These are phyloP conservation scores for Ctenochaetus hawaiiensis DNA, from an alignment of 2,797 vertebrate genomes.

Conservation along the genomic window DNA sequence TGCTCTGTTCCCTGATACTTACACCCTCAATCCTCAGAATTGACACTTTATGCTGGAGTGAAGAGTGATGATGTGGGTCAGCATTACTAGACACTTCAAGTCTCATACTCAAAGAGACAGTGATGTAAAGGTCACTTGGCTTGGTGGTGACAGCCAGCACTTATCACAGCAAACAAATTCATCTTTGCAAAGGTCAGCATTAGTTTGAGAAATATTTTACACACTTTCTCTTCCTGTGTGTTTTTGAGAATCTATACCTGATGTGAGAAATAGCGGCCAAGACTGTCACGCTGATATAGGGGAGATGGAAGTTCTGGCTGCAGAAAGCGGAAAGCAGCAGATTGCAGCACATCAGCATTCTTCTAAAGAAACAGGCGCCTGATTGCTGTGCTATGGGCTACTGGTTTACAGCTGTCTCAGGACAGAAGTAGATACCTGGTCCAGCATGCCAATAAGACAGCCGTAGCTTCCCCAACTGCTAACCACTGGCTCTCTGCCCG, in stretches of 20 bases:
- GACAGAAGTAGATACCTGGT: constrained; percentile 91
- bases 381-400: constrained; percentile 97
- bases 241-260: constrained; percentile 82
- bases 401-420: constrained; percentile 98
- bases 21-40: constrained; percentile 76
- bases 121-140: constrained; percentile 93
- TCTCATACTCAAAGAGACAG: constrained; percentile 87
- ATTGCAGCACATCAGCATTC: constrained; percentile 93
- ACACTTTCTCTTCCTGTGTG: constrained; percentile 64
- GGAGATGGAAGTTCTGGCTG: constrained; percentile 86
- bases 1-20: constrained; percentile 79
- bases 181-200: constrained; percentile 98
- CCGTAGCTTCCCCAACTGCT: constrained; percentile 88
- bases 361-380: constrained; percentile 90
- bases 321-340: constrained; percentile 86
- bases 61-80: constrained; percentile 86
- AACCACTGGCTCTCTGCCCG: constrained; percentile 93
- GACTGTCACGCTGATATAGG: constrained; percentile 90
- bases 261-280: constrained; percentile 89
- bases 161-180: constrained; percentile 95
- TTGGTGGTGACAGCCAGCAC: constrained; percentile 90
- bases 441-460: constrained; percentile 97
- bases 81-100: constrained; percentile 90
- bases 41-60: constrained; percentile 84
- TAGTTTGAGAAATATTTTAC: constrained; percentile 91